Percentiles rank a stretch among this genome's conserved stretches.
Evolutionary conservation across 2,113 vertebrate species (phyloP).

Genomic region (Tapirus terrestris): DNA sequence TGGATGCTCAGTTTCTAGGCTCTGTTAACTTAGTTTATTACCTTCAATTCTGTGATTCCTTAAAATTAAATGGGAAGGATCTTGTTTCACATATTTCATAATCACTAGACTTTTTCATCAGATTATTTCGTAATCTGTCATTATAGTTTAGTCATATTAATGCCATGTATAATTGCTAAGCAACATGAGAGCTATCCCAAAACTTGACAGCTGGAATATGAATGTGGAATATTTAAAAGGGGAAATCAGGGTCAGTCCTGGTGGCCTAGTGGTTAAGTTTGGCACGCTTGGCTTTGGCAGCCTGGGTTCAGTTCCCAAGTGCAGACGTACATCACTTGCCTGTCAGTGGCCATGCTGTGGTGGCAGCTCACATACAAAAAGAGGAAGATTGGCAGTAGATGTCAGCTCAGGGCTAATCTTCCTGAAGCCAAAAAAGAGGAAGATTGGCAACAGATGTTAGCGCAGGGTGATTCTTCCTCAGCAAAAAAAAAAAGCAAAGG

Average conservation of each 20-base stretch:
- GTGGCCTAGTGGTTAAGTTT: no score
- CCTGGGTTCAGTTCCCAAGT: no score
- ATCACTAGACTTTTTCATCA: not conserved
- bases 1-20: not conserved
- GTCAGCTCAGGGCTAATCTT: no score
- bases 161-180: not conserved
- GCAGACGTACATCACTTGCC: no score
- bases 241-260: not conserved
- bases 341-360: no score
- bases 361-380: no score
- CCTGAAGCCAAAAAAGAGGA: no score
- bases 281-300: no score
- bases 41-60: not conserved
- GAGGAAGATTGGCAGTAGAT: no score
- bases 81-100: not conserved
- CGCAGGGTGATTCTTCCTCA: no score
- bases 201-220: not conserved
- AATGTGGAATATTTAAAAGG: not conserved
- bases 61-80: not conserved
- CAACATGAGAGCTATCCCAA: not conserved
- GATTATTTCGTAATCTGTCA: not conserved
- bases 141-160: not conserved
- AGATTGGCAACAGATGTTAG: no score
- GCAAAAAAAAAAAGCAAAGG: not conserved
- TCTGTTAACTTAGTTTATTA: not conserved